Evolutionary conservation across 2,797 vertebrate genomes (phyloP), one percentile per base, ranked within the genome.

Genomic region (Phoebastria nigripes): DNA sequence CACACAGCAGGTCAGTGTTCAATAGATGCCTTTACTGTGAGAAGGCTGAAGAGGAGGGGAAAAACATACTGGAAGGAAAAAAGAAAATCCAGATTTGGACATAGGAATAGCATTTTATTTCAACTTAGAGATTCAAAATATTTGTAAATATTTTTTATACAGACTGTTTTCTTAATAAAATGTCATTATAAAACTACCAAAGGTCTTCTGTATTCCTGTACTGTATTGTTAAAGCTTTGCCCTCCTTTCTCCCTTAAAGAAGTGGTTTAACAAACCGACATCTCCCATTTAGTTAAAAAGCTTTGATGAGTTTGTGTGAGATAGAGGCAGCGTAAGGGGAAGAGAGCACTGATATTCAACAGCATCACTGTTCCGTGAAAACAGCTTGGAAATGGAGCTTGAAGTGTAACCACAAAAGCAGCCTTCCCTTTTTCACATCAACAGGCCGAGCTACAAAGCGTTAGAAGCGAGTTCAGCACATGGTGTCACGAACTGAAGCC

Each of bases 121-220:
- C 82, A 94, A 78, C 29, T 87, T 56, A 52, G 13, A 92, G 79
- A 94, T 84, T 66, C 5, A 82, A 81, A 92, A 56, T 92, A 87
- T 55, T 63, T 92, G 80, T 90, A 83, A 94, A 73, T 95, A 93
- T 69, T 96, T 95, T 37, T 96, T 92, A 85, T 93, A 94, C 62
- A 90, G 63, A 82, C 25, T 39, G 8, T 90, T 93, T 91, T 96
- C 71, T 85, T 63, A 96, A 92, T 96, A 95, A 96, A 97, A 93
- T 20, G 17, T 74, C 37, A 39, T 74, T 81, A 89, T 74, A 95
- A 96, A 97, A 83, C 72, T 83, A 82, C 37, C n/a, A 31, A 15
- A 79, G 17, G 26, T 79, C 31, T 78, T 61, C 67, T 66, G 11
- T 70, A 31, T 67, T 82, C 63, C 47, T 47, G 26, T 46, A 78